Evolutionary conservation across 2,888 invertebrate genomes (phyloP).

Genomic region (Nipponacmea schrenckii): DNA sequence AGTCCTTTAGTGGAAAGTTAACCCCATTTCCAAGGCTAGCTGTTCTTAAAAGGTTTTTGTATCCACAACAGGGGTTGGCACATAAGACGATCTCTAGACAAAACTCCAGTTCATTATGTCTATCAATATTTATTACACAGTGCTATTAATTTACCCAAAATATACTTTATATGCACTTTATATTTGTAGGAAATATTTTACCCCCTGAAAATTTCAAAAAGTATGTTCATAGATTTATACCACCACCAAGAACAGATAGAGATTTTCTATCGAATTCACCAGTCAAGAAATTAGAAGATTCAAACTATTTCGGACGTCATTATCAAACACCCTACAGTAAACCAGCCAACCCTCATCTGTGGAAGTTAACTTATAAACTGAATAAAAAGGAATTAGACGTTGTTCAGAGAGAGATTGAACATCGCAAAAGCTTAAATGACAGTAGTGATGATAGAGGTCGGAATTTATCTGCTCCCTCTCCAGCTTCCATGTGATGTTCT

Average conservation of each 20-base stretch:
- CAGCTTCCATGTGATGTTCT: background rate
- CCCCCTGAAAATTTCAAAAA: slow-evolving; percentile 64
- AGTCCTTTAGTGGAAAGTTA: no score
- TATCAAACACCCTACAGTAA: slow-evolving; percentile 38
- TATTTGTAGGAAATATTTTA: slow-evolving; percentile 58
- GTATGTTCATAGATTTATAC: slow-evolving; percentile 58
- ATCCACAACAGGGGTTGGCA: no score
- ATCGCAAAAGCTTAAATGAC: slow-evolving; percentile 35
- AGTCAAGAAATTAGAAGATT: slow-evolving; percentile 32
- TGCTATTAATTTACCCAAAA: no score
- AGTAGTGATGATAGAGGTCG: background rate
- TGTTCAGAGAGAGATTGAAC: slow-evolving; percentile 48
- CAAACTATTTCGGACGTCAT: slow-evolving; percentile 59
- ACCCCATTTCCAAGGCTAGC: no score
- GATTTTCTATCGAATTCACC: slow-evolving; percentile 50
- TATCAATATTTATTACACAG: no score
- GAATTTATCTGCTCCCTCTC: background rate
- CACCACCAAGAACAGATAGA: slow-evolving; percentile 49
- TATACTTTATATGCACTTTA: background rate
- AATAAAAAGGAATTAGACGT: slow-evolving; percentile 60
- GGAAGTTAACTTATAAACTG: slow-evolving; percentile 62
- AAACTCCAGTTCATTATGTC: no score
- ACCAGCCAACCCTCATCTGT: slow-evolving; percentile 52
- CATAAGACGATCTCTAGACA: no score
- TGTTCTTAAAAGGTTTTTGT: no score